Percentiles rank a stretch among this genome's conserved stretches.
Conservation (phyloP, 23 tunicate species). For the Pegea sp. region DNA sequence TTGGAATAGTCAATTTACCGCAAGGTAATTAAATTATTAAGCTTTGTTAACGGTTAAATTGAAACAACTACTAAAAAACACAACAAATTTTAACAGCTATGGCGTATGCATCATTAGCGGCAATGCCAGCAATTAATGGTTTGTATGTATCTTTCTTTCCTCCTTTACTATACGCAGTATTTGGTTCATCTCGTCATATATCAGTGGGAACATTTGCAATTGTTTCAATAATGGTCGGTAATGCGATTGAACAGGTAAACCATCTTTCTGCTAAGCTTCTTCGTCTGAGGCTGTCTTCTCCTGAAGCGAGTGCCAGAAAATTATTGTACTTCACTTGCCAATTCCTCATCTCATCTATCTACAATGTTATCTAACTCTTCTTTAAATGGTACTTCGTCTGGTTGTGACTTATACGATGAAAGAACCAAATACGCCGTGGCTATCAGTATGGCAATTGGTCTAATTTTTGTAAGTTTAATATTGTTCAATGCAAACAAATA, state of each 20-base stretch:
- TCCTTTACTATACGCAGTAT: constrained; percentile 27
- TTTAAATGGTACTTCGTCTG: too few relatives aligned
- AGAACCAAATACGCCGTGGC: neutral
- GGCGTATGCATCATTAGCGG: constrained; percentile 59
- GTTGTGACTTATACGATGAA: neutral
- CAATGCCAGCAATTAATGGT: constrained; percentile 58
- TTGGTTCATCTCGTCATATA: constrained; percentile 50
- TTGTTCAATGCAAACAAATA: too few relatives aligned
- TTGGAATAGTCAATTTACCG: constrained; percentile 72
- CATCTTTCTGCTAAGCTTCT: neutral
- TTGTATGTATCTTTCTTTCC: constrained; percentile 77
- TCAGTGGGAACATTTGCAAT: constrained; percentile 89
- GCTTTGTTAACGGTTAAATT: too few relatives aligned
- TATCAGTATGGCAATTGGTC: neutral
- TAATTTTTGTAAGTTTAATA: neutral
- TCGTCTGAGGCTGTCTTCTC: too few relatives aligned
- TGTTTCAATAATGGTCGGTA: constrained; percentile 46
- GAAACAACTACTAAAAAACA: too few relatives aligned
- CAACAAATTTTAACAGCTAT: constrained; percentile 45
- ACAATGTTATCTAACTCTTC: too few relatives aligned
- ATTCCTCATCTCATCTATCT: too few relatives aligned
- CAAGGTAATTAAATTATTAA: constrained; percentile 58
- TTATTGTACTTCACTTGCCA: neutral
- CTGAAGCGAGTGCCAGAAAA: neutral
- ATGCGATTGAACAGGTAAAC: constrained; percentile 45